Evolutionary conservation across 2,888 invertebrate genomes (phyloP), one percentile per base, ranked within the genome.

Genomic region (Eueremaeus valkanovi): DNA sequence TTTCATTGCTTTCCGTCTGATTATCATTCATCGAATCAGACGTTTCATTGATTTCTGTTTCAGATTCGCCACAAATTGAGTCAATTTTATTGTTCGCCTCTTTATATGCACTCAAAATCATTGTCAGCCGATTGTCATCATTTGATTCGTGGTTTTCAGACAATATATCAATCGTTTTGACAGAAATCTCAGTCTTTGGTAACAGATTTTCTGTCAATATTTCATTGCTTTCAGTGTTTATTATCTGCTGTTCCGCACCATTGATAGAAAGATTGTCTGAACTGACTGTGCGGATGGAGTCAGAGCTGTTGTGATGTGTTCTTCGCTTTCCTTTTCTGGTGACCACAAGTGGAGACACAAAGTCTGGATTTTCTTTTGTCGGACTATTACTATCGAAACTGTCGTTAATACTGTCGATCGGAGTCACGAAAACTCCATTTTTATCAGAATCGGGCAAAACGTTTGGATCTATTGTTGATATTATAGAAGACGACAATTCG

Each of bases 61-160:
- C 8, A 31, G 29, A 33, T 11, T 61, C 33, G 16, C 1, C 33
- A 31, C 55, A 55, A 55, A 16, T 16, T 31, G 24, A 9, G 16
- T 61, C 61, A 3, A 18, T 31, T 31, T 3, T 9, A 61, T 40
- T 40, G 21, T 68, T 68, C 0, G 68, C 68, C n/a, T 42, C 42
- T 24, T 40, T 36, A 68, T 40, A 68, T 11, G 68, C 68, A 42
- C 68, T 68, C 21, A 68, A 68, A 40, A 68, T 68, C 68, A 68
- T 68, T 24, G 9, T n/a, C n/a, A 68, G 24, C 21, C 40, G 40
- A 40, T 40, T 42, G 36, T 68, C 68, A 3, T 68, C 42, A 36
- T 63, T 63, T 27, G 61, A 61, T 13, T 61, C 61, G 36, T 36
- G 36, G 36, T 45, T 13, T 45, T 45, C 45, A 16, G 11, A 45